Conservation (phyloP, 2,888 invertebrate species). For the Mellilla xanthometata region DNA sequence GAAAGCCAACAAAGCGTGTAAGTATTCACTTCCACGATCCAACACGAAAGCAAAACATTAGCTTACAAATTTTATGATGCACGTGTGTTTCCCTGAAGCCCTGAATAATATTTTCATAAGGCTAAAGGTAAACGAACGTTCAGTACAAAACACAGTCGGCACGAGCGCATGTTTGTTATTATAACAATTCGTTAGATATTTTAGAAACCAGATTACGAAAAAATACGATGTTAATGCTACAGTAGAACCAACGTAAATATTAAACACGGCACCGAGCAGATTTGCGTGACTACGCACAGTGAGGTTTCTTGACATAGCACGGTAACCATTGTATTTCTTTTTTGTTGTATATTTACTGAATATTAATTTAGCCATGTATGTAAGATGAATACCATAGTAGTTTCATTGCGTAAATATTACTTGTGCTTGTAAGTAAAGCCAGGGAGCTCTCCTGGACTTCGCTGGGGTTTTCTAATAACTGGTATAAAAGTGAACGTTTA, state of each 20-base stretch:
- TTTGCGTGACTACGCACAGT: constrained; percentile 12
- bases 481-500: too few species aligned
- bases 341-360: neutral
- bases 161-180: constrained; percentile 12
- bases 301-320: constrained; percentile 7
- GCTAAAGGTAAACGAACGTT: constrained; percentile 10
- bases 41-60: neutral
- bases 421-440: too few species aligned
- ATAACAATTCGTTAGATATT: constrained; percentile 9
- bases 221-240: constrained; percentile 10
- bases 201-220: constrained; percentile 11
- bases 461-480: too few species aligned
- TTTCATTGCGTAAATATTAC: too few species aligned
- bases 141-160: constrained; percentile 2
- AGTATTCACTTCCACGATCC: too few species aligned
- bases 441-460: too few species aligned
- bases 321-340: constrained; percentile 6
- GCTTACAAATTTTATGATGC: constrained; percentile 1
- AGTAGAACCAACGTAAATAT: constrained; percentile 6
- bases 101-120: constrained; percentile 12
- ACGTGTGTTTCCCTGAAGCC: too few species aligned
- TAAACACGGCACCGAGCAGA: constrained; percentile 15
- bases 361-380: too few species aligned
- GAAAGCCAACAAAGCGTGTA: too few species aligned
- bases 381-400: too few species aligned